A percentile compares a stretch with the other conserved stretches of the same genome.
phyloP scores from a whole-genome alignment of 1,140 invertebrate genomes.

The Plutomurus gul region DNA sequence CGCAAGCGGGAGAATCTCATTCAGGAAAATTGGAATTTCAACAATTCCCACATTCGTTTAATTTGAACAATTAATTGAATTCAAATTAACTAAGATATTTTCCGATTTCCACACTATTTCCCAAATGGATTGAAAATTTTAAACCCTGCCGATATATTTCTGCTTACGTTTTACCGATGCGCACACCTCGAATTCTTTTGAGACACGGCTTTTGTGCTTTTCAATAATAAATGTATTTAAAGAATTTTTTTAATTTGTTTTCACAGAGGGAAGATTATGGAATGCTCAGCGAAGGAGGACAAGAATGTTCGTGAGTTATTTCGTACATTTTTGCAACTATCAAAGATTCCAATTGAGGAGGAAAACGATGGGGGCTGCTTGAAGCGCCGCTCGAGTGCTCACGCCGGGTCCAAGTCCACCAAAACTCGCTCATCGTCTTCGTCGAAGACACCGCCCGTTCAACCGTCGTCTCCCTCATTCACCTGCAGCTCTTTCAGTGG shows the following conservation, averaged over 20 bases:
- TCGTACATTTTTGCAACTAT: constrained; percentile 70
- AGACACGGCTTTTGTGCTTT: background rate
- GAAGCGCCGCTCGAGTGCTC: constrained; percentile 74
- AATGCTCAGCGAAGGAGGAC: constrained; percentile 81
- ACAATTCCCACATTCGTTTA: too few relatives aligned
- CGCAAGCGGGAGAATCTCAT: too few relatives aligned
- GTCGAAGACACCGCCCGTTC: background rate
- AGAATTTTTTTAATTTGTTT: constrained; percentile 38
- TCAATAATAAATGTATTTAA: too few relatives aligned
- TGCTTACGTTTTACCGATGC: too few relatives aligned
- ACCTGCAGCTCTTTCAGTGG: background rate
- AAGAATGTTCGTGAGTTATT: constrained; percentile 77
- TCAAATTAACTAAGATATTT: too few relatives aligned
- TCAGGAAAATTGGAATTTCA: too few relatives aligned
- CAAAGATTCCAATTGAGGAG: constrained; percentile 68
- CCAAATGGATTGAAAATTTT: too few relatives aligned
- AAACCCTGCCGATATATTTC: too few relatives aligned
- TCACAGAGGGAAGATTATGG: constrained; percentile 72
- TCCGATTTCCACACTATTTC: too few relatives aligned
- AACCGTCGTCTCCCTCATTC: background rate
- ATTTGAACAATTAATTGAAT: too few relatives aligned
- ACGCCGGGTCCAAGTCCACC: constrained; percentile 63
- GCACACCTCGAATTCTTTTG: too few relatives aligned
- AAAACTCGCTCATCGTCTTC: constrained; percentile 41
- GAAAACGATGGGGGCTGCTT: constrained; percentile 63